Conservation (phyloP, 1,140 invertebrate species). For the Trialeurodes vaporariorum region DNA sequence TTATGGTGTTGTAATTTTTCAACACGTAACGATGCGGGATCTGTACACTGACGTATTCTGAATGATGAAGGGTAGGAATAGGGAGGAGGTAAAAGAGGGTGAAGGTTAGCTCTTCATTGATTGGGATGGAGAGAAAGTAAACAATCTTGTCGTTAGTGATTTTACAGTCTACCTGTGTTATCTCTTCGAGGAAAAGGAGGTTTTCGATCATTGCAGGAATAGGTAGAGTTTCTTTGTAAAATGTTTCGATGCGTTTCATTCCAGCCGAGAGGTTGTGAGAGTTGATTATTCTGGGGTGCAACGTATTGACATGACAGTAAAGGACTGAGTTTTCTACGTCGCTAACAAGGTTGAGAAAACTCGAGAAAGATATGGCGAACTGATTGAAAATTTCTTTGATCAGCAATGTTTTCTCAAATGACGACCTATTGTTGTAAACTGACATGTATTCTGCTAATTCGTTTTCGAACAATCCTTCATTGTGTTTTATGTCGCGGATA, state of each 20-base stretch:
- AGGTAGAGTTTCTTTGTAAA: not conserved
- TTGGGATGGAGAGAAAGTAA: constrained; percentile 4
- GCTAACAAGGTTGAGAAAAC: not conserved
- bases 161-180: constrained; percentile 3
- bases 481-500: constrained; percentile 9
- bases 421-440: not conserved
- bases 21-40: not conserved
- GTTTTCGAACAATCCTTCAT: not conserved
- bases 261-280: not conserved
- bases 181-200: not conserved
- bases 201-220: not conserved
- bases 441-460: not conserved
- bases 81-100: not conserved
- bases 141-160: not conserved
- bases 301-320: constrained; percentile 3
- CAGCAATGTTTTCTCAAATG: not conserved
- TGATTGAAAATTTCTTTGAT: not conserved
- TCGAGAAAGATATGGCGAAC: not conserved
- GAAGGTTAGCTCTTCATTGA: not conserved
- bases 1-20: not conserved
- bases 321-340: constrained; percentile 1
- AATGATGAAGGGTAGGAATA: not conserved
- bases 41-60: not conserved
- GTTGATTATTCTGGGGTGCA: constrained; percentile 6
- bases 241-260: not conserved